Base-by-base conservation (phyloP, 2,888 invertebrate genomes). In the Diarsia dahlii region DNA sequence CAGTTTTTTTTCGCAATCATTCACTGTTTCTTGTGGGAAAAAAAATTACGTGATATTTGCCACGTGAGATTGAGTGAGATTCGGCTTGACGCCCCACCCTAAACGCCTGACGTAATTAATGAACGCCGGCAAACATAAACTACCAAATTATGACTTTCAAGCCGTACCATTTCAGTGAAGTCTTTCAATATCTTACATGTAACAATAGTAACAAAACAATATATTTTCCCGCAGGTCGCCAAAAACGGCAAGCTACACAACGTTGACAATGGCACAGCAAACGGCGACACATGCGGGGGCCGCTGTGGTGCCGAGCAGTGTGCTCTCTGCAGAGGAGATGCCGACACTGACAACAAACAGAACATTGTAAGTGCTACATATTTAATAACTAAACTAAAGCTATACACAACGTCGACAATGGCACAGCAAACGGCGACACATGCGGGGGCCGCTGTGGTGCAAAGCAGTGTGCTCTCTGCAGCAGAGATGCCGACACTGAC, bases 321-420 rank as follows among this genome's bases (percentile, higher is more conserved):
- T 90, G 95, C 95, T 13, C 92, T 96, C 46, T 97, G 97, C 58
- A 90, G 95, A 18, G 96, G 96, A 0, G 95, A 95, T 50, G 96
- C 93, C 0, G 96, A 97, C 83, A 96, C 96, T 0, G 97, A 97
- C 87, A 97, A 97, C 87, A 95, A 96, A 86, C 96, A 97, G 83
- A 94, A 96, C 71, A 96, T 96, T 84, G 96, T 96, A 77, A 95
- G 96, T 94, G 23, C 12, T n/a, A 28, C 15, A 15, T 52, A 23
- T 28, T 28, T 15, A 58, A 28, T 58, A 13, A 23, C 56, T 39
- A 39, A 39, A 39, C 39, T 28, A 28, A 93, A 93, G 58, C 89
- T 95, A n/a, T n/a, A 0, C 94, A 95, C 13, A 81, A 93, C 0
- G 92, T 95, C 2, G 91, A 89, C 0, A 93, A 94, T 48, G 92